These are phyloP conservation scores for Synanthedon tipuliformis DNA, from an alignment of 2,888 invertebrate species.

Conservation along the genomic window DNA sequence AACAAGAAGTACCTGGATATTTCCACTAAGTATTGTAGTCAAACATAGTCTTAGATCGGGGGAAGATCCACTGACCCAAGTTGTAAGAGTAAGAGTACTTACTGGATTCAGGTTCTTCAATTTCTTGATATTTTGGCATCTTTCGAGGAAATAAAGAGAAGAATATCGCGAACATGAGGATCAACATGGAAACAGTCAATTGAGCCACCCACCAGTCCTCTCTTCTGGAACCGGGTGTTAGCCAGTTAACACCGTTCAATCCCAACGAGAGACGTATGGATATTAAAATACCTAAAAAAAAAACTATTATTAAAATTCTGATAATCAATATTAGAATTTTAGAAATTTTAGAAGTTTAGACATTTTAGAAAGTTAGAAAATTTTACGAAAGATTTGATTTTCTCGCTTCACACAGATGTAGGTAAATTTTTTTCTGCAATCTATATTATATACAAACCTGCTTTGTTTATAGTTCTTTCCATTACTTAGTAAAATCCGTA, in stretches of 20 bases:
- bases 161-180: conserved; percentile 46
- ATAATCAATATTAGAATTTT: no score
- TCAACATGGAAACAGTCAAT: conserved; percentile 41
- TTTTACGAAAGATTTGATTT: no score
- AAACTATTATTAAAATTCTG: no score
- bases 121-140: conserved; percentile 25
- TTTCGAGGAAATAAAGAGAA: conserved; percentile 44
- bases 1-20: background rate
- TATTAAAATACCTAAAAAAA: conserved; percentile 44
- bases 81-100: background rate
- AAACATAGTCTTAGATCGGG: background rate
- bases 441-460: no score
- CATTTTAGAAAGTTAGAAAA: no score
- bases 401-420: no score
- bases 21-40: no score
- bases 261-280: conserved; percentile 54
- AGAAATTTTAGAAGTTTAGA: no score
- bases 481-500: no score
- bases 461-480: no score
- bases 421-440: no score
- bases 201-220: conserved; percentile 54
- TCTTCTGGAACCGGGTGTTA: conserved; percentile 26
- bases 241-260: conserved; percentile 39
- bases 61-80: background rate
- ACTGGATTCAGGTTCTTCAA: conserved; percentile 6